Evolutionary conservation across 2,888 invertebrate species (phyloP).

Genomic region (Timema cristinae): DNA sequence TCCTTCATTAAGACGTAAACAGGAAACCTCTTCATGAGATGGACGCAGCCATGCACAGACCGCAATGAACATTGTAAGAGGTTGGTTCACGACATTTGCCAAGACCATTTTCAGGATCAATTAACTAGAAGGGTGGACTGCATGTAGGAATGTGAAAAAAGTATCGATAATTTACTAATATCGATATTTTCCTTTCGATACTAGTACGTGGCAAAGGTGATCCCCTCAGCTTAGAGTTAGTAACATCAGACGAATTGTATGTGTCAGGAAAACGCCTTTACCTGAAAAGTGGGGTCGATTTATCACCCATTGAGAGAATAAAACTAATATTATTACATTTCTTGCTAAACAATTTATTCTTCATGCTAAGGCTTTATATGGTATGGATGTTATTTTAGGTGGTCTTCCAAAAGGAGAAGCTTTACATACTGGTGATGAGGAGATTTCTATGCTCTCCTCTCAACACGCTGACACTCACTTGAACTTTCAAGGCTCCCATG

Average conservation of each 20-base stretch:
- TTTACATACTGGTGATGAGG: constrained; percentile 10
- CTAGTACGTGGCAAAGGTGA: neutral
- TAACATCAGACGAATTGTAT: neutral
- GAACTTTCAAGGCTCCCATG: neutral
- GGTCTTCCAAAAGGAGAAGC: neutral
- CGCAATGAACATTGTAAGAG: no score
- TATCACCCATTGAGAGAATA: neutral
- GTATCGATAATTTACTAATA: no score
- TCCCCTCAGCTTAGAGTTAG: neutral
- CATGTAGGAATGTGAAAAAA: no score
- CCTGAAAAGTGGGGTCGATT: neutral
- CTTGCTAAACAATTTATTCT: constrained; percentile 4
- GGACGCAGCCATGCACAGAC: no score
- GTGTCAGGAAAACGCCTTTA: neutral
- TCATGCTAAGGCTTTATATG: constrained; percentile 6
- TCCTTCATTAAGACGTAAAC: no score
- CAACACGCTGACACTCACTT: neutral
- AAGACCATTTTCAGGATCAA: no score
- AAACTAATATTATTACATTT: neutral
- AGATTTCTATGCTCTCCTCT: constrained; percentile 3
- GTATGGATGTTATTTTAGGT: neutral
- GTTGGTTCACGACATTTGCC: no score
- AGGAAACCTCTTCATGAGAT: no score
- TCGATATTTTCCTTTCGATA: no score
- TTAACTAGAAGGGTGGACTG: no score